Evolutionary conservation across 53 echinoderm and acorn worm genomes (phyloP), one percentile per base, ranked within the genome.

Genomic region (Holothuria scabra): DNA sequence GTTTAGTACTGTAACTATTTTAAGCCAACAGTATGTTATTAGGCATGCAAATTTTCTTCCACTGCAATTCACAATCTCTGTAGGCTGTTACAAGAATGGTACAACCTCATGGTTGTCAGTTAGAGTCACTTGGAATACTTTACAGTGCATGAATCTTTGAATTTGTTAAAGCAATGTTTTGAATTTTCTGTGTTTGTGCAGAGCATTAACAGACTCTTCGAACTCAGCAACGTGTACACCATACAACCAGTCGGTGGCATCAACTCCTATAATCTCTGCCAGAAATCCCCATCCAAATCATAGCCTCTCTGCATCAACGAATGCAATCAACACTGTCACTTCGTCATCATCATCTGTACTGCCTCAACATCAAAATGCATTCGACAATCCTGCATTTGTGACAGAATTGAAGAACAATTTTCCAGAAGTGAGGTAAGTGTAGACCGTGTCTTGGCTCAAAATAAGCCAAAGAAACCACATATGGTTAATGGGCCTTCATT

Each of bases 321-420:
- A 33, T 56, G 52, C 48, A 55, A 58, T 78, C 48, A 52, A 52
- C 52, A 52, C 52, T 52, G 52, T 52, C 52, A 52, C 52, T 52
- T 52, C 52, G 2, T 28, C 56, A 2, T 57, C 78, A 20, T 56
- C 56, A 32, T 29, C 78, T 8, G 28, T 58, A 32, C 32, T 58
- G 52, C 23, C 76, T 28, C 32, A 25, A 78, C 55, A 20, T 28
- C 78, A 56, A 56, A 58, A 56, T 58, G 78, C 56, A 26, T 78
- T 78, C 52, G 78, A 78, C 52, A 78, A 78, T 58, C 78, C 56
- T 28, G 78, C 56, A 5, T 78, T 59, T 78, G 78, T 78, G 78
- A 78, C 57, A 16, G 78, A 78, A 29, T 19, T 78, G 56, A 56
- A 78, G 78, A 74, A 74, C 74, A 58, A 58, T n/a, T 57, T 32